Base-by-base conservation (phyloP, 2,797 vertebrate genomes). In the Columba guinea region DNA sequence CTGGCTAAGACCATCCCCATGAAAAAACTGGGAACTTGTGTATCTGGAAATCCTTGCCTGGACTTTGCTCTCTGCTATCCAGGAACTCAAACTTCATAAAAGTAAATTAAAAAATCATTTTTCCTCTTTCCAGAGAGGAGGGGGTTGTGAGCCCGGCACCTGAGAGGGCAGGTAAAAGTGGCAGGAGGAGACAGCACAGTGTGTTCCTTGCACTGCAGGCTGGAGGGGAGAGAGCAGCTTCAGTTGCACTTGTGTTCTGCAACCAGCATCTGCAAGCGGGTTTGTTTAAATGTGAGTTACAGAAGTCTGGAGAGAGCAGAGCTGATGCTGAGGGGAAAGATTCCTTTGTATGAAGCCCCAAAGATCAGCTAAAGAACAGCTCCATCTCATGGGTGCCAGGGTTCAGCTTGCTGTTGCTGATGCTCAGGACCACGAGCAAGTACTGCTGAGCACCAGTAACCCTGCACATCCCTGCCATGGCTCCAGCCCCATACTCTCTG, bases 171-270 rank as follows among this genome's bases (percentile, higher is more conserved):
- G 34, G 32, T 69, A 55, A 59, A 21, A 67, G 30, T 8, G 26
- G 18, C 69, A 55, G 67, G 51, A 89, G 46, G 9, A 0, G 0
- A 39, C 63, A 69, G 30, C 62, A 28, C 1, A 0, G 24, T 1
- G 0, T 1, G 2, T 73, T 85, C 58, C 53, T 64, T 0, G 3
- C 30, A 3, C 3, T 46, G 35, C 0, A 0, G 32, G 48, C 46
- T 68, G 78, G 32, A 8, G 30, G 17, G 37, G 55, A 28, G 4
- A 63, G 34, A 46, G 49, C 1, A 0, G 13, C 20, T 84, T 56
- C 0, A 0, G 32, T 34, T 34, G 30, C 32, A 14, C 59, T 63
- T 46, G 27, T 58, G 49, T 75, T 75, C 32, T 49, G 46, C 32
- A 41, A 0, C 2, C 53, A 51, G 27, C 5, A 4, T 23, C 73